Conservation (phyloP, 1,140 invertebrate genomes). For the Atopsyche davidsoni region DNA sequence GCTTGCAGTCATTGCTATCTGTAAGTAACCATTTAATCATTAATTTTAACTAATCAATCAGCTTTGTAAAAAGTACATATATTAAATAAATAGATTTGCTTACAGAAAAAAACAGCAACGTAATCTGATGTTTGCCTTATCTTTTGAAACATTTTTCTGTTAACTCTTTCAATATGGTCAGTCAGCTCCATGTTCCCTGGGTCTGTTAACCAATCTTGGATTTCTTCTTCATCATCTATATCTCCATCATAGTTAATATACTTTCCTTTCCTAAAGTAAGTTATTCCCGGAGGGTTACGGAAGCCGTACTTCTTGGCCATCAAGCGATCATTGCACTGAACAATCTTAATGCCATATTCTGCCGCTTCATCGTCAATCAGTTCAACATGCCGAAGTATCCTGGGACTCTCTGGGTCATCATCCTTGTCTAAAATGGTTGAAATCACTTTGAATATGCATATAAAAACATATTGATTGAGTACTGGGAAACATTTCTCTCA, state of each 20-base stretch:
- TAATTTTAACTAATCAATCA: slow-evolving; percentile 1
- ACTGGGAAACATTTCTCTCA: background rate
- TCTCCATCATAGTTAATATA: slow-evolving; percentile 89
- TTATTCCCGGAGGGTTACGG: slow-evolving; percentile 81
- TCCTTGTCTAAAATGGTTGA: slow-evolving; percentile 64
- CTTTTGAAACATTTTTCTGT: slow-evolving; percentile 89
- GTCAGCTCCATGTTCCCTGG: slow-evolving; percentile 92
- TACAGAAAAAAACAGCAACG: slow-evolving; percentile 92
- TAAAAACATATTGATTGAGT: background rate
- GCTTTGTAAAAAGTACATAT: slow-evolving; percentile 1
- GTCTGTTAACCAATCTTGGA: slow-evolving; percentile 89
- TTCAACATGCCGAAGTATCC: slow-evolving; percentile 77
- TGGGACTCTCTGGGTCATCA: slow-evolving; percentile 70
- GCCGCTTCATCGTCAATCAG: slow-evolving; percentile 86
- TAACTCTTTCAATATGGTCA: slow-evolving; percentile 89
- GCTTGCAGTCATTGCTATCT: slow-evolving; percentile 93
- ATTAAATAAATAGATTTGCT: slow-evolving; percentile 47
- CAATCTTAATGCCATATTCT: slow-evolving; percentile 88
- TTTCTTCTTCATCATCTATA: slow-evolving; percentile 88
- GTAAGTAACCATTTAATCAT: slow-evolving; percentile 34
- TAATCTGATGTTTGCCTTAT: slow-evolving; percentile 86
- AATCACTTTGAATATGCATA: slow-evolving; percentile 3
- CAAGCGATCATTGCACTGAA: slow-evolving; percentile 80
- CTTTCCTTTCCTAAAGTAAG: slow-evolving; percentile 86
- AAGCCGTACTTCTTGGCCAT: slow-evolving; percentile 95